Evolutionary conservation across 2,888 invertebrate genomes (phyloP).

Genomic region (Philopedon plagiatum): DNA sequence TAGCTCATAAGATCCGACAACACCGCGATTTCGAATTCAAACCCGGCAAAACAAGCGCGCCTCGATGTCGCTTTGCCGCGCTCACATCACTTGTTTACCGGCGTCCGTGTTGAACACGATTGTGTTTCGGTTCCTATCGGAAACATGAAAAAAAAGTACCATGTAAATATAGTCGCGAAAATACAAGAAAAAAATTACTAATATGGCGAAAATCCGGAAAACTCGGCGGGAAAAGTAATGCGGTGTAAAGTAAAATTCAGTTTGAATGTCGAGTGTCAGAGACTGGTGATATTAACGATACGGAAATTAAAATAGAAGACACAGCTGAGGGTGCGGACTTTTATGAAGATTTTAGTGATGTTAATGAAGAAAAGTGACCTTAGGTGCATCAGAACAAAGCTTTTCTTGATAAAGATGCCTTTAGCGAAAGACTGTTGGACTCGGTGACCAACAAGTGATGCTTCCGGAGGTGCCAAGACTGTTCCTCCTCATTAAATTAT

Average conservation of each 20-base stretch:
- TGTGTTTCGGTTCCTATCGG: neutral
- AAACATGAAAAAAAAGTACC: neutral
- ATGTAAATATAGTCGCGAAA: neutral
- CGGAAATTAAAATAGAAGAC: neutral
- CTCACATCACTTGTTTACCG: conserved; percentile 46
- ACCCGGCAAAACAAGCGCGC: conserved; percentile 24
- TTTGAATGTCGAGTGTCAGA: neutral
- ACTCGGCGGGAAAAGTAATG: neutral
- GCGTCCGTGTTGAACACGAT: conserved; percentile 35
- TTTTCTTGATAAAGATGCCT: neutral
- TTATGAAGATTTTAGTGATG: neutral
- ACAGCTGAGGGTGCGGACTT: neutral
- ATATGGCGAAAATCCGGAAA: neutral
- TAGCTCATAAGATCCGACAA: neutral
- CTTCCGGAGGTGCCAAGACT: neutral
- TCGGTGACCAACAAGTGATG: conserved; percentile 12
- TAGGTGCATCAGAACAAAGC: neutral
- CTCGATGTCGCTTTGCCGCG: conserved; percentile 1
- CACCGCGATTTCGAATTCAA: conserved; percentile 24
- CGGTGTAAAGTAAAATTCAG: neutral
- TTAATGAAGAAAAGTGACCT: conserved; percentile 8
- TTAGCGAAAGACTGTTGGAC: neutral
- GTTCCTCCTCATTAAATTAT: neutral
- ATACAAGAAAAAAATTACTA: neutral
- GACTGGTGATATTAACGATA: neutral